Base-by-base conservation (phyloP, 2,888 invertebrate species). In the Chloromyia formosa region DNA sequence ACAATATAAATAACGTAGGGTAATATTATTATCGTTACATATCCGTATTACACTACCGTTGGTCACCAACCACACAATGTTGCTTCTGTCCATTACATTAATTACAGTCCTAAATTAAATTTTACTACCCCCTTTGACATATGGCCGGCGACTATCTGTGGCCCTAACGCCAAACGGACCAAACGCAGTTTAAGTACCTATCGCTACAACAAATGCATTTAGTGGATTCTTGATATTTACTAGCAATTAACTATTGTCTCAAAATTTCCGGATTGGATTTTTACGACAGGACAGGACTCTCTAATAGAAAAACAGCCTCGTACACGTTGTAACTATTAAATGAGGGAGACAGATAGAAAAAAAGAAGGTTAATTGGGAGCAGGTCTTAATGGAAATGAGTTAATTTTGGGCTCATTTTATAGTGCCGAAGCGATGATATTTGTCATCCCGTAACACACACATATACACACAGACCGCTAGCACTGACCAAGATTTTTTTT, bases 51-150 rank as follows among this genome's bases (percentile, higher is more conserved):
- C 27, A 35, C 27, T 35, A 35, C 27, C 27, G 27, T 35, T 35
- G 27, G 27, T 35, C 27, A 7, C 27, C 27, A 35, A 20, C 22
- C 27, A 35, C 27, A 35, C 27, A 27, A 27, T 69, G 68, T 69
- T 69, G 53, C 53, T 69, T 22, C 68, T 53, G 23, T 16, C 54
- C 68, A 69, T 69, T 69, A 49, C 54, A 53, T 69, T 69, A 69
- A 69, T 69, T 69, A 53, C 68, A 27, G 53, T 23, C 68, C 68
- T 69, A 69, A 69, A 69, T 69, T 53, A 53, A 69, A 69, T 69
- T 69, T 69, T n/a, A 69, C 27, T 69, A 54, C 35, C 54, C 53
- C 27, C 54, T 23, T 69, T 23, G 68, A 27, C 68, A 69, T 69
- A 69, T 69, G 68, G 54, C 27, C 35, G 23, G 12, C 16, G 23